Evolutionary conservation across 2,888 invertebrate species (phyloP).

Genomic region (Drosophila meridionalis): DNA sequence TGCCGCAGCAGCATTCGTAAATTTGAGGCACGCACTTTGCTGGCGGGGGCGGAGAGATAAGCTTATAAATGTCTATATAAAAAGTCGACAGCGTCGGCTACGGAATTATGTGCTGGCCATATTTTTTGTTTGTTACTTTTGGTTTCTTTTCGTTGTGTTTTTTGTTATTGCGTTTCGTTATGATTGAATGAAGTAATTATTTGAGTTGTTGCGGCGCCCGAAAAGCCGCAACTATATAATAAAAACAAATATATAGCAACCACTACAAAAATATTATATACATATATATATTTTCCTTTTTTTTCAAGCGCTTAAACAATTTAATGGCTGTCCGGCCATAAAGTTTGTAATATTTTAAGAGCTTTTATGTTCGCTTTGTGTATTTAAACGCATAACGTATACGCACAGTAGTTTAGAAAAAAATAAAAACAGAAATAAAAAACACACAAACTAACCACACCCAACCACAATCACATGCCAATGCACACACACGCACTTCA

Average conservation of each 20-base stretch:
- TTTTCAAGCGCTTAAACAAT: slow-evolving; percentile 45
- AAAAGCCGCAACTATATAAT: slow-evolving; percentile 19
- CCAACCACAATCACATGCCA: slow-evolving; percentile 13
- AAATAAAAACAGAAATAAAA: slow-evolving; percentile 5
- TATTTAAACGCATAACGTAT: slow-evolving; percentile 39
- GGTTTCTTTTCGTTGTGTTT: background rate
- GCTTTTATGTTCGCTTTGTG: slow-evolving; percentile 30
- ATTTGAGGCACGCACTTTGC: slow-evolving; percentile 61
- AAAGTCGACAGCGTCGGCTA: slow-evolving; percentile 43
- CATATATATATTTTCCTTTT: slow-evolving; percentile 13
- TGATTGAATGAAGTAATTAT: slow-evolving; percentile 82
- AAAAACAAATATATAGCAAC: slow-evolving; percentile 9
- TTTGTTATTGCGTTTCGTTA: slow-evolving; percentile 42
- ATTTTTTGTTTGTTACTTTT: slow-evolving; percentile 31
- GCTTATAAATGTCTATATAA: slow-evolving; percentile 72
- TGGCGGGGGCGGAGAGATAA: slow-evolving; percentile 56
- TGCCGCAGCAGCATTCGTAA: slow-evolving; percentile 70
- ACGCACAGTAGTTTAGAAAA: slow-evolving; percentile 59
- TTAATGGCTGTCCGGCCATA: slow-evolving; percentile 39
- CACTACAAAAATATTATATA: slow-evolving; percentile 20
- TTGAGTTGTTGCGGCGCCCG: slow-evolving; percentile 57
- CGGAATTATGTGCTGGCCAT: slow-evolving; percentile 47
- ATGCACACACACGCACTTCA: slow-evolving; percentile 29
- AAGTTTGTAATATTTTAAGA: slow-evolving; percentile 26
- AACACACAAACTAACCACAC: slow-evolving; percentile 52